These are phyloP conservation scores for Porites cylindrica DNA, from an alignment of 92 coral and sea anemone species.

Conservation along the genomic window DNA sequence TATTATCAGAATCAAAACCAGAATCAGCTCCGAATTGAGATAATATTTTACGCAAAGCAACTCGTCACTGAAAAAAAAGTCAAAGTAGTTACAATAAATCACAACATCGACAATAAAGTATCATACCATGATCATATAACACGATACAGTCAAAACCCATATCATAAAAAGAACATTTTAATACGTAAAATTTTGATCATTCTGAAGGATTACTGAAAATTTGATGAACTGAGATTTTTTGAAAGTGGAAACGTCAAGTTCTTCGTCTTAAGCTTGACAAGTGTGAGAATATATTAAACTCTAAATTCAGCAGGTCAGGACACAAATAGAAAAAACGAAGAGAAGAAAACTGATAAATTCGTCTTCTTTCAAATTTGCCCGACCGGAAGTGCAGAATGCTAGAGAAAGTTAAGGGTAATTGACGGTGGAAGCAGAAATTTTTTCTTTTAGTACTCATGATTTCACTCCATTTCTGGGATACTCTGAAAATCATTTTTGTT, in stretches of 20 bases:
- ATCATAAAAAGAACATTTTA: background rate
- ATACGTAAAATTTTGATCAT: background rate
- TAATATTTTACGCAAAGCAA: conserved; percentile 13
- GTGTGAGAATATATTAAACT: conserved; percentile 26
- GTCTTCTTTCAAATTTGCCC: too few species aligned
- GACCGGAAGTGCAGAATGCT: too few species aligned
- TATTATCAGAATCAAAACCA: conserved; percentile 40
- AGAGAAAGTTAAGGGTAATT: background rate
- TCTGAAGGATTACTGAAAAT: conserved; percentile 8
- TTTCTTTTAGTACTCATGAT: background rate
- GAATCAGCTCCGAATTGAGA: conserved; percentile 35
- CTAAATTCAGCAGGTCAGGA: background rate
- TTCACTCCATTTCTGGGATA: background rate
- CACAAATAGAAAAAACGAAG: background rate
- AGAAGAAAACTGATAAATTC: background rate
- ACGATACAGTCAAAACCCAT: background rate
- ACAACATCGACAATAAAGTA: conserved; percentile 2
- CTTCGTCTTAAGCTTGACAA: conserved; percentile 30
- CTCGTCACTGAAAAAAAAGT: background rate
- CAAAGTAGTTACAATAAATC: background rate
- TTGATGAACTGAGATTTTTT: conserved; percentile 14
- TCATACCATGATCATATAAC: background rate
- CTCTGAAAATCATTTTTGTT: background rate
- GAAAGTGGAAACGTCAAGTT: conserved; percentile 11
- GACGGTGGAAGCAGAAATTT: background rate